phyloP scores from a whole-genome alignment of 2,797 vertebrate genomes.

The Bradypodion ventrale region DNA sequence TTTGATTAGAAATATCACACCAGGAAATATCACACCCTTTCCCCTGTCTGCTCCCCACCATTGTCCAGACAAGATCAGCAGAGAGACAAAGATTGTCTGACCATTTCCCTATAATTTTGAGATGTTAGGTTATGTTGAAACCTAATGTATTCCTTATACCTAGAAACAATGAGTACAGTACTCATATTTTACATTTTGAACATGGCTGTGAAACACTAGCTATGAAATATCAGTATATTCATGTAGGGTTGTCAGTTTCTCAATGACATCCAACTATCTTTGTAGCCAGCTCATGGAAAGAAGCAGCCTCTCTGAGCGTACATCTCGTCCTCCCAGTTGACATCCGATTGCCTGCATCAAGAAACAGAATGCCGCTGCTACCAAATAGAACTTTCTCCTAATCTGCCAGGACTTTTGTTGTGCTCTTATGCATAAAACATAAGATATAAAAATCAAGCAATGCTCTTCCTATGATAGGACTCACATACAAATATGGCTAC shows the following conservation, averaged over 20 bases:
- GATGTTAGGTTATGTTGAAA: slow-evolving; percentile 21
- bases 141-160: slow-evolving; percentile 17
- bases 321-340: too few relatives aligned
- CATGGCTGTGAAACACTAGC: neutral
- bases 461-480: neutral
- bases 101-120: slow-evolving; percentile 27
- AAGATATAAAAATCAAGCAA: neutral
- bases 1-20: slow-evolving; percentile 68
- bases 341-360: neutral
- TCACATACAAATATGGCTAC: neutral
- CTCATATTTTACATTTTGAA: slow-evolving; percentile 30
- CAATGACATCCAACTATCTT: neutral
- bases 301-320: too few relatives aligned
- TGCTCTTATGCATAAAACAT: neutral
- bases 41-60: slow-evolving; percentile 35
- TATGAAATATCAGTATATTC: too few relatives aligned
- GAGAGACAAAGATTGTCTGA: neutral
- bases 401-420: too few relatives aligned
- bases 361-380: too few relatives aligned
- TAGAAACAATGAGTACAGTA: slow-evolving; percentile 50
- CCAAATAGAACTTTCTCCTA: neutral
- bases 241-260: neutral
- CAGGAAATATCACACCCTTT: slow-evolving; percentile 36
- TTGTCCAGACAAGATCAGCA: slow-evolving; percentile 21
- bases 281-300: neutral